A percentile compares a stretch with the other conserved stretches of the same genome.
Conservation (phyloP, 1,140 invertebrate species). For the Drosophila novamexicana region DNA sequence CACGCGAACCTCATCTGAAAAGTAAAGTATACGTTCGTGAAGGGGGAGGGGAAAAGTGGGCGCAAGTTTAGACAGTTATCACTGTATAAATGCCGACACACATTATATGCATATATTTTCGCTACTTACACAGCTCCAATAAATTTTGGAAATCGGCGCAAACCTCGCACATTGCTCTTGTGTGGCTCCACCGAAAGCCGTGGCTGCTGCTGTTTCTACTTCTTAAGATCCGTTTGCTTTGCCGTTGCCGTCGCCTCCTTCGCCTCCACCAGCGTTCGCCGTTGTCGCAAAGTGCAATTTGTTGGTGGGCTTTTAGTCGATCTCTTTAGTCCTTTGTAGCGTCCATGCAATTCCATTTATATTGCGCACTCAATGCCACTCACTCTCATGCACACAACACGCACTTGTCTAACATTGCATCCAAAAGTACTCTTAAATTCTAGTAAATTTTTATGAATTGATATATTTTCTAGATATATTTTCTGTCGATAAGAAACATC, state of each 20-base stretch:
- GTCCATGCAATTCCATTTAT: constrained; percentile 74
- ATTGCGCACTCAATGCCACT: constrained; percentile 54
- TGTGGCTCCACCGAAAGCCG: constrained; percentile 19
- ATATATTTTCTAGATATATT: constrained; percentile 59
- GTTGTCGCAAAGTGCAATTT: constrained; percentile 54
- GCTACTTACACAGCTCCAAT: constrained; percentile 73
- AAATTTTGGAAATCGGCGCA: constrained; percentile 77
- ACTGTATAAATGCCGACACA: constrained; percentile 42
- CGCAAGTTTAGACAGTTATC: constrained; percentile 31
- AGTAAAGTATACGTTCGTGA: constrained; percentile 21
- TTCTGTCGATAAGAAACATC: constrained; percentile 54
- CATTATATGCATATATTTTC: constrained; percentile 14
- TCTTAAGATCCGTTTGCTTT: constrained; percentile 42
- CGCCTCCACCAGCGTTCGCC: constrained; percentile 38
- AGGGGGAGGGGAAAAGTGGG: constrained; percentile 24
- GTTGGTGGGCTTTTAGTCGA: constrained; percentile 60
- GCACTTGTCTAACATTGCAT: constrained; percentile 66
- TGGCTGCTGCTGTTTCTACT: constrained; percentile 35
- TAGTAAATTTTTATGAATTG: constrained; percentile 54
- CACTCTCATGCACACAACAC: constrained; percentile 59
- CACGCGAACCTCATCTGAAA: constrained; percentile 87
- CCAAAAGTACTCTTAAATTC: constrained; percentile 55
- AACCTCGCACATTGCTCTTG: constrained; percentile 66
- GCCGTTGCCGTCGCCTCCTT: constrained; percentile 35
- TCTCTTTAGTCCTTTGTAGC: constrained; percentile 60